These are phyloP conservation scores for Molanna angustata DNA, from an alignment of 2,888 invertebrate genomes.

Conservation along the genomic window DNA sequence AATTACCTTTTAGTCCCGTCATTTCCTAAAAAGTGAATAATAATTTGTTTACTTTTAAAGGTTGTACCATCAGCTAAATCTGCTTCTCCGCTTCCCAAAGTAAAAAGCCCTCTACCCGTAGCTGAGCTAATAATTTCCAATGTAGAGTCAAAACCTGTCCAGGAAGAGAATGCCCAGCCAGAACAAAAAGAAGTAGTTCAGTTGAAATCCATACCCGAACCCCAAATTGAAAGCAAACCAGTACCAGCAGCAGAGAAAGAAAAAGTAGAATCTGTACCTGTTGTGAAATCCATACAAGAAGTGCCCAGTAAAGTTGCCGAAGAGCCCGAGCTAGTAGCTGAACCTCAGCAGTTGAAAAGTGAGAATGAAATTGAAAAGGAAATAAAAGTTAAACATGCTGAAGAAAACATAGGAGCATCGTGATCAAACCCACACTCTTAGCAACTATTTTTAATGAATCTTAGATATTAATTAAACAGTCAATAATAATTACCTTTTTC, in stretches of 20 bases:
- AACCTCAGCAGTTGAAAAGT: constrained; percentile 11
- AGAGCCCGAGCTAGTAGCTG: too few relatives aligned
- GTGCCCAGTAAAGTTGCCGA: constrained; percentile 1
- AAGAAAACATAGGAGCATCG: too few relatives aligned
- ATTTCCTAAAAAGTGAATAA: too few relatives aligned
- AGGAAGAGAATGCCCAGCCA: neutral
- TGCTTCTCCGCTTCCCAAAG: constrained; percentile 25
- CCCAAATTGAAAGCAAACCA: constrained; percentile 6
- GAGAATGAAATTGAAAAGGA: neutral
- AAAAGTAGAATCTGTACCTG: neutral
- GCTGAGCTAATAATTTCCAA: constrained; percentile 23
- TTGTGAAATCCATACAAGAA: neutral
- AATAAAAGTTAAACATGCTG: neutral
- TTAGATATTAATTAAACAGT: neutral
- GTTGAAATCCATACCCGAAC: constrained; percentile 2
- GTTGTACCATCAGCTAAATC: constrained; percentile 27
- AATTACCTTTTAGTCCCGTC: too few relatives aligned
- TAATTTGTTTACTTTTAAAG: constrained; percentile 10
- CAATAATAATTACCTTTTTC: too few relatives aligned
- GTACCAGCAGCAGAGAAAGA: constrained; percentile 11
- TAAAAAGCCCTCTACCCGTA: constrained; percentile 43
- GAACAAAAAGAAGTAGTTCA: neutral
- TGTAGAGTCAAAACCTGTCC: constrained; percentile 7
- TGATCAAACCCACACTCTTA: too few relatives aligned
- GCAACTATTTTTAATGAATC: too few relatives aligned